Evolutionary conservation across 2,113 vertebrate genomes (phyloP), one percentile per base, ranked within the genome.

Genomic region (Mus spicilegus): DNA sequence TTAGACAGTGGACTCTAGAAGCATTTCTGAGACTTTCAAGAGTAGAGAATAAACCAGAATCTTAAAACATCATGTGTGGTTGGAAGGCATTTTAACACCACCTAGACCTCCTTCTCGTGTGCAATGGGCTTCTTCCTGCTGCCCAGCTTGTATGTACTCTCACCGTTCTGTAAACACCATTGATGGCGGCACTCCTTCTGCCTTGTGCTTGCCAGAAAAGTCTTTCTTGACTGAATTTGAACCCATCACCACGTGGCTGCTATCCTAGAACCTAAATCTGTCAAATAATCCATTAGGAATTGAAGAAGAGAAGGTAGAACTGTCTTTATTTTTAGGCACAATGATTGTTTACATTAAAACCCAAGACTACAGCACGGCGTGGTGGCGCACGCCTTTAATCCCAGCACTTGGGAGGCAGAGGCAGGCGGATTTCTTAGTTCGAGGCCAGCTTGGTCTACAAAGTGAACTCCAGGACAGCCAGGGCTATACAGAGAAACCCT

Each of bases 61-160:
- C 51, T 63, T 42, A 77, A 33, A 65, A 84, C 24, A 84, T 84
- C 26, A 26, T 2, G 0, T 3, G 5, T 30, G 1, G 3, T 36
- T 46, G 3, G n/a, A 39, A 78, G 77, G 26, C n/a, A 7, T 16
- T 56, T 16, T 1, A 10, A 26, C 1, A 0, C 16, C 61, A 26
- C 13, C 24, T 16, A 16, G 82, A 49, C 54, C 58, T 2, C 42
- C 69, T 72, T 7, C 3, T 58, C n/a, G 12, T 19, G 7, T 20
- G 16, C 42, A 7, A 7, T 20, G 8, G 42, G 28, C 16, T 85
- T 12, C 9, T 36, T 30, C 54, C 65, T 14, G 2, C 42, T 58
- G 30, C 56, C 26, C 1, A 14, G 7, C 2, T 10, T 16, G 2
- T 46, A 5, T 3, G 2, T 26, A 33, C 8, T 42, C 39, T 28